Base-by-base conservation (phyloP, 1,140 invertebrate species). In the Dinothrombium tinctorium region DNA sequence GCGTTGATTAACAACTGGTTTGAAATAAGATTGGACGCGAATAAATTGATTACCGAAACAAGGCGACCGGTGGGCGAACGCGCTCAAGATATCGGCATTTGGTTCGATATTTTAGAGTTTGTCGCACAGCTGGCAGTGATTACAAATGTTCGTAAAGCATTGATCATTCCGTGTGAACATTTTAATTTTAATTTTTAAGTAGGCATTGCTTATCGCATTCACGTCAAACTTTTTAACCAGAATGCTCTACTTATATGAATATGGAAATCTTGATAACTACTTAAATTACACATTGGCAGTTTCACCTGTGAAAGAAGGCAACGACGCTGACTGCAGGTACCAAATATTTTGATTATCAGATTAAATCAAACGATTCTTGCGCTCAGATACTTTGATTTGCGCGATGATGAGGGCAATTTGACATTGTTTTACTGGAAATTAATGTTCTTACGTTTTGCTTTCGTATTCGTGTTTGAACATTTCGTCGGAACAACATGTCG, bases 191-290 rank as follows among this genome's bases (percentile, higher is more conserved):
- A n/a, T n/a, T n/a, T n/a, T 37, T n/a, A 50, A 45, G 0, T 53
- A 76, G 73, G 76, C 72, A 14, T 75, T 76, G 53, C 62, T 79
- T 19, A 82, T 83, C 35, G 79, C 79, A 33, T 82, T 83, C 57
- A 82, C 79, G 14, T 78, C 76, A 0, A 74, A 81, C 54, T 76
- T 81, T 50, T 66, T 83, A 45, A 75, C 77, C 0, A 66, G 69
- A 53, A 49, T 79, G 15, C 60, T 82, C 9, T 83, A 83, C 53
- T 59, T 64, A 46, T 65, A 72, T 51, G 59, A 66, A 54, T 59
- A 66, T 56, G 47, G n/a, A n/a, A n/a, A n/a, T n/a, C n/a, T n/a
- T n/a, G n/a, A n/a, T n/a, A n/a, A n/a, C n/a, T n/a, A n/a, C n/a
- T n/a, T n/a, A n/a, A n/a, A n/a, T n/a, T n/a, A n/a, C n/a, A n/a